Base-by-base conservation (phyloP, 2,888 invertebrate genomes). In the Cryptocephalus moraei region DNA sequence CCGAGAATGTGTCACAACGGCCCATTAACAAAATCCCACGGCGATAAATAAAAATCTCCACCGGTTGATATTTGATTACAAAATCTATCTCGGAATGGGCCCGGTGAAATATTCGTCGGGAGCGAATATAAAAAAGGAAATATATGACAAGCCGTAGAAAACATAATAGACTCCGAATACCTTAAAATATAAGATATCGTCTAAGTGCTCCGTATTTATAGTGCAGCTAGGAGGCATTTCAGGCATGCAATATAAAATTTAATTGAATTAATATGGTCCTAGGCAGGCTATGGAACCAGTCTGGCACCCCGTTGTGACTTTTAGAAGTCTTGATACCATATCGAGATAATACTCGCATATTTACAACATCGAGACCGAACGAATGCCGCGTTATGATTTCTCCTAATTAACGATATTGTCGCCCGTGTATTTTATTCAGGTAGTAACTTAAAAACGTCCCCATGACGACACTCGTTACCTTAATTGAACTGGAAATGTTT, bases 201-300 rank as follows among this genome's bases (percentile, higher is more conserved):
- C 57, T 62, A 60, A 61, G 56, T 58, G 58, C 55, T 52, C 55
- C 50, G 62, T 62, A 62, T 64, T 63, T 62, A 62, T 64, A 59
- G 58, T 57, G 61, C 58, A 59, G 61, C 62, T 56, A 53, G 54
- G 54, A 60, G 62, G 56, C 60, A 66, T 67, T 62, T 62, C 54
- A 65, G 60, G 62, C 62, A 68, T 66, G 66, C 66, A 63, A 67
- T 66, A 65, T 67, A 67, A 67, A 67, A 66, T 68, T 66, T 66
- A 68, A 68, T 68, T 68, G 66, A 68, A 68, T 66, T 67, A 68
- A 67, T 68, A 67, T 62, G 62, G 61, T 55, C 59, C 36, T n/a
- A 6, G 12, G 36, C 11, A 36, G 36, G 4, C 12, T 51, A 53
- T 56, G 50, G 59, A 62, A 61, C 63, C 60, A 63, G 63, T 61